Base-by-base conservation (phyloP, 2,888 invertebrate genomes). In the Oscheius sp. region DNA sequence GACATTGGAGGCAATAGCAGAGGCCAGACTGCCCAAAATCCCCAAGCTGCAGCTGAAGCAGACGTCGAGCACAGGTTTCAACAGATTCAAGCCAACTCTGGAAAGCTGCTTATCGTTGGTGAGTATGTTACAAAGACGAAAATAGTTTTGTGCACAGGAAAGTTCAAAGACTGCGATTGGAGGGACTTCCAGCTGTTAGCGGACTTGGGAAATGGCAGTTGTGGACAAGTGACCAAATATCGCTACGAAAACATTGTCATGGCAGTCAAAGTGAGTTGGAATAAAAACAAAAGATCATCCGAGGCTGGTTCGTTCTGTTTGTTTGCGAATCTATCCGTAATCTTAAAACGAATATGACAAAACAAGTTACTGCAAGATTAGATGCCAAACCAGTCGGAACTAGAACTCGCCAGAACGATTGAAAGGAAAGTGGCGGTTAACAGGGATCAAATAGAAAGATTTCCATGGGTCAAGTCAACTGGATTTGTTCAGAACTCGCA, bases 161-260 rank as follows among this genome's bases (percentile, higher is more conserved):
- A 48, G n/a, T 63, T 63, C 29, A 47, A 63, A 63, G 63, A 63
- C 29, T 63, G 63, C 48, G 13, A 48, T 48, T 63, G 63, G 63
- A 48, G 48, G 29, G 63, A 63, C 29, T 63, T 63, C 11, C 10
- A 21, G 7, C 53, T 68, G 4, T 9, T 90, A 7, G 89, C 89
- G 47, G 90, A 90, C 74, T 87, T 91, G 29, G 91, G 91, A 10
- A 89, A 90, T 77, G 87, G 87, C 13, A 97, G 97, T 13, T 98
- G 97, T 90, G 98, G 98, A 9, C 96, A 96, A 90, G 98, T 99
- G 9, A 94, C 96, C 50, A 96, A 96, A 91, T 97, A 97, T 96
- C 71, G 66, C n/a, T 83, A 84, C 70, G 58, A 79, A 21, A 81
- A 84, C 65, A 73, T 80, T n/a, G 71, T 85, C 5, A 86, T 89